phyloP scores from a whole-genome alignment of 2,797 vertebrate species.

The Octomys mimax region DNA sequence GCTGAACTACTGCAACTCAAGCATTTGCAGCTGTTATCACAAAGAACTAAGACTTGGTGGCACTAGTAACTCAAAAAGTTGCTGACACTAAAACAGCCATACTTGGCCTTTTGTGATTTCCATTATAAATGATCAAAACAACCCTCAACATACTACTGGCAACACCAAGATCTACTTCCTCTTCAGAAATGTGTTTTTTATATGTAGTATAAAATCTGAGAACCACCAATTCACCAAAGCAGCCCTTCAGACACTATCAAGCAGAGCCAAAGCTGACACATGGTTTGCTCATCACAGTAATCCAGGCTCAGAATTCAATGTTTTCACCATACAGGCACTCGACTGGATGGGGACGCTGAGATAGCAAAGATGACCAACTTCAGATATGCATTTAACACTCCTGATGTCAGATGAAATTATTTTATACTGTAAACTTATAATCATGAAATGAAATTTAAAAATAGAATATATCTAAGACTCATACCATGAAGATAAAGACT shows the following conservation, averaged over 20 bases:
- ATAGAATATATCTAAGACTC: background rate
- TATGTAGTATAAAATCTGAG: background rate
- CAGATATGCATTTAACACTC: background rate
- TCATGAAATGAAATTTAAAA: background rate
- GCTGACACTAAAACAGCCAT: no score
- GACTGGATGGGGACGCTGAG: rapidly evolving
- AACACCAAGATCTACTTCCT: background rate
- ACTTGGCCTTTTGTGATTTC: background rate
- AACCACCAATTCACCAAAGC: background rate
- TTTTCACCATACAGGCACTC: background rate
- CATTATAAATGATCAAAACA: background rate
- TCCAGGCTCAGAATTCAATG: background rate
- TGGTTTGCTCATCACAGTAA: background rate
- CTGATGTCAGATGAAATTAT: background rate
- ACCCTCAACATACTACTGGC: no score
- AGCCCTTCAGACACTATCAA: background rate
- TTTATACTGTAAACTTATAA: background rate
- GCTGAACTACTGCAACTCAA: no score
- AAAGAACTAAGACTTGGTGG: background rate
- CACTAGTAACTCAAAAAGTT: no score
- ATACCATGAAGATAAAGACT: rapidly evolving
- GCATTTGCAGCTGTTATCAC: background rate
- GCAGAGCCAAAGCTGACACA: background rate
- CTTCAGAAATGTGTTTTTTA: background rate
- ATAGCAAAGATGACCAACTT: background rate